Conservation (phyloP, 2,888 invertebrate species). For the Cyrtodaria siliqua region DNA sequence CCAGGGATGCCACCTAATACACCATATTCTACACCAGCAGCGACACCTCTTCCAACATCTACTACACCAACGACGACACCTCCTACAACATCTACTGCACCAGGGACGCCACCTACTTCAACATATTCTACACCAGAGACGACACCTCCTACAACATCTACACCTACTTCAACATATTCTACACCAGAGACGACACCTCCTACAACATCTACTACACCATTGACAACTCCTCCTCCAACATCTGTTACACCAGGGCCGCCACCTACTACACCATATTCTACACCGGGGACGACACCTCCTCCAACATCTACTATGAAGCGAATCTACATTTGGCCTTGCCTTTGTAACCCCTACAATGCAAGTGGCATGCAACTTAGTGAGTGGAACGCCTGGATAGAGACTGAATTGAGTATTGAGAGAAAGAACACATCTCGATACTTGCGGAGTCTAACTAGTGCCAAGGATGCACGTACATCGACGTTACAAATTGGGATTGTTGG, state of each 20-base stretch:
- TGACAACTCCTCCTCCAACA: neutral
- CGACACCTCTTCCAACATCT: neutral
- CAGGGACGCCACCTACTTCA: neutral
- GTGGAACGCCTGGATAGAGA: constrained; percentile 27
- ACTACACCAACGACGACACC: neutral
- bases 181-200: neutral
- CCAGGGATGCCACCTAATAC: neutral
- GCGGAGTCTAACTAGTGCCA: constrained; percentile 6
- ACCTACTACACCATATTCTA: too few species aligned
- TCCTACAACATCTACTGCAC: neutral
- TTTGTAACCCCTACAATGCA: neutral
- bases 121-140: neutral
- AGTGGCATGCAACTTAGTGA: constrained; percentile 11
- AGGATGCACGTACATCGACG: constrained; percentile 17
- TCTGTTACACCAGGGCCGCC: neutral
- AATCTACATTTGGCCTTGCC: constrained; percentile 23
- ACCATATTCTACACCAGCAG: neutral
- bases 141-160: neutral
- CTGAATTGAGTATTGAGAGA: neutral
- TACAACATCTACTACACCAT: neutral
- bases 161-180: neutral
- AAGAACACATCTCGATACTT: constrained; percentile 19
- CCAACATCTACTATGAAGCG: neutral
- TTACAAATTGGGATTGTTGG: constrained; percentile 13
- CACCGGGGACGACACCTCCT: neutral